Evolutionary conservation across 2,888 invertebrate species (phyloP).

Genomic region (Drosophila austrosaltans): DNA sequence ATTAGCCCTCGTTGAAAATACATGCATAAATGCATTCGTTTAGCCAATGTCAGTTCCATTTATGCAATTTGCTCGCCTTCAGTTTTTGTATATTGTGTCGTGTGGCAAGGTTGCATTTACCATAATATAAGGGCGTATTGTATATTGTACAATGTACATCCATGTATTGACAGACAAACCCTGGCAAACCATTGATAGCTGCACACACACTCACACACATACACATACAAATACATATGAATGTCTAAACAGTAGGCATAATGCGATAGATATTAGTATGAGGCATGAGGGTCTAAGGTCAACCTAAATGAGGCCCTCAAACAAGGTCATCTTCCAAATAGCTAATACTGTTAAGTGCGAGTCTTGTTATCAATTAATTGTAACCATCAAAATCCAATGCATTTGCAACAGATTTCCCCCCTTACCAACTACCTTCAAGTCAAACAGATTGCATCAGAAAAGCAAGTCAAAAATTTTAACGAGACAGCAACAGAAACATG

Average conservation of each 20-base stretch:
- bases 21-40: conserved; percentile 50
- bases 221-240: neutral
- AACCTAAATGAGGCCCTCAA: conserved; percentile 29
- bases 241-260: neutral
- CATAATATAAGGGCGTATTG: conserved; percentile 69
- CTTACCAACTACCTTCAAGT: neutral
- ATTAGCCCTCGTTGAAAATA: conserved; percentile 29
- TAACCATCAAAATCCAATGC: neutral
- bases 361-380: conserved; percentile 42
- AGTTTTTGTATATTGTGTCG: conserved; percentile 40
- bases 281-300: conserved; percentile 39
- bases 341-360: neutral
- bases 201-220: conserved; percentile 18
- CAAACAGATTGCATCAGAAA: conserved; percentile 32
- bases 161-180: conserved; percentile 8
- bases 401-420: conserved; percentile 11
- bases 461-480: conserved; percentile 10
- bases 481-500: conserved; percentile 10
- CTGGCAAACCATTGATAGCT: conserved; percentile 31
- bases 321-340: conserved; percentile 38
- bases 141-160: conserved; percentile 32
- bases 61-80: conserved; percentile 57
- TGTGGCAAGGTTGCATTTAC: conserved; percentile 61
- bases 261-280: conserved; percentile 3
- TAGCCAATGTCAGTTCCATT: conserved; percentile 57